phyloP scores from a whole-genome alignment of 2,113 vertebrate species.

The Elanus axillaris region DNA sequence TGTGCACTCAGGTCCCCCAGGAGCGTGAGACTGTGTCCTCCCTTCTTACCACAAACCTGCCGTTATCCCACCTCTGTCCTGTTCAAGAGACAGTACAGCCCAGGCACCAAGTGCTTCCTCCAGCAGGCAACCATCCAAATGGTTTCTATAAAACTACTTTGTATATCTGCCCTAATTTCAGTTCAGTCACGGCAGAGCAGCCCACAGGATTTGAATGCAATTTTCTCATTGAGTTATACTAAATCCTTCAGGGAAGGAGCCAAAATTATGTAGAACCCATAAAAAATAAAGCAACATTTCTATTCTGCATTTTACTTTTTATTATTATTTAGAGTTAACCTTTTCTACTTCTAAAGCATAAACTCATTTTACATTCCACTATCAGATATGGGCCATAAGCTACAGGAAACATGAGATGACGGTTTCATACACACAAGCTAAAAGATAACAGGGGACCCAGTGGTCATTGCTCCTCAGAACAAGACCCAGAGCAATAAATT shows the following conservation, averaged over 20 bases:
- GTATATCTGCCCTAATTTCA: conserved; percentile 34
- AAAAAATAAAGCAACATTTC: conserved; percentile 74
- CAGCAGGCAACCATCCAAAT: background rate
- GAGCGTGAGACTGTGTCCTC: background rate
- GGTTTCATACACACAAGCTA: background rate
- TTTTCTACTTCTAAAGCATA: conserved; percentile 75
- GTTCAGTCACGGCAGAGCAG: conserved; percentile 47
- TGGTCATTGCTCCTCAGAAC: conserved; percentile 38
- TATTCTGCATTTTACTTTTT: conserved; percentile 67
- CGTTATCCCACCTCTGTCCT: background rate
- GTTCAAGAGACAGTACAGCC: background rate
- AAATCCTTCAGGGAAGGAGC: conserved; percentile 63
- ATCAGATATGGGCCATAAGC: conserved; percentile 23
- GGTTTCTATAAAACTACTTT: background rate
- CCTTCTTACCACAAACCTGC: background rate
- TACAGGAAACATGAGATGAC: background rate
- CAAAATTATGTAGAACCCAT: conserved; percentile 74
- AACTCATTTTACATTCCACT: conserved; percentile 64
- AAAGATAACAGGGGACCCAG: background rate
- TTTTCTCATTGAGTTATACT: conserved; percentile 69
- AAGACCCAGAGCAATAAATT: conserved; percentile 29
- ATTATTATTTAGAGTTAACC: conserved; percentile 81
- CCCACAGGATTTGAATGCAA: conserved; percentile 63
- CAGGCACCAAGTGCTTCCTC: background rate
- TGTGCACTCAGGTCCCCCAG: background rate